Evolutionary conservation across 2,113 vertebrate genomes (phyloP), one percentile per base, ranked within the genome.

Genomic region (Beaufortia kweichowensis): DNA sequence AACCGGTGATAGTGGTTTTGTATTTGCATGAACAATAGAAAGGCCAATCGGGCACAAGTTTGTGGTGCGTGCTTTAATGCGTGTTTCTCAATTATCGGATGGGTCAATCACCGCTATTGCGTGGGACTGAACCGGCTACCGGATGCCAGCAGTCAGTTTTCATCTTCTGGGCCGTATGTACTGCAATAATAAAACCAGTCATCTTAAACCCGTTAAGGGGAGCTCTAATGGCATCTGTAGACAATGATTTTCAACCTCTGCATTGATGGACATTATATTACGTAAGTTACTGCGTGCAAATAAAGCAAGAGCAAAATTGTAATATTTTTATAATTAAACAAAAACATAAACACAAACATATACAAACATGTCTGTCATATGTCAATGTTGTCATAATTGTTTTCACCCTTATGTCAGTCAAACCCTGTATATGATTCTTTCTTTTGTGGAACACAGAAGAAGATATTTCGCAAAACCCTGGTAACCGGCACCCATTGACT

Each of bases 21-120:
- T 28, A 80, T 84, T 78, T 78, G 59, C 82, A 85, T 83, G 76
- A 78, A 84, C 48, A 73, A 69, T 79, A 31, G 53, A 69, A 67
- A 82, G 64, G 59, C 43, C 69, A 79, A 79, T 72, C 64, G 75
- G 57, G 78, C 39, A 11, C 21, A 69, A 43, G 64, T 66, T 70
- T 78, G 59, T 26, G 33, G 59, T 31, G 61, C 60, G 43, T 35
- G 53, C n/a, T 23, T 59, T 75, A 82, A 76, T 81, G 64, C 63
- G 69, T 4, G 28, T 46, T 46, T 75, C 61, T 59, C 65, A 67
- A 76, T 85, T 73, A 82, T 75, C 21, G 6, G 39, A 60, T 35
- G 63, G 80, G 80, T 78, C 80, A 80, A 50, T 81, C 48, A 59
- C 3, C 8, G 15, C 1, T 56, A 76, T 39, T 48, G 53, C 39